Evolutionary conservation across 2,888 invertebrate species (phyloP), one percentile per base, ranked within the genome.

Genomic region (Stenurella melanura): DNA sequence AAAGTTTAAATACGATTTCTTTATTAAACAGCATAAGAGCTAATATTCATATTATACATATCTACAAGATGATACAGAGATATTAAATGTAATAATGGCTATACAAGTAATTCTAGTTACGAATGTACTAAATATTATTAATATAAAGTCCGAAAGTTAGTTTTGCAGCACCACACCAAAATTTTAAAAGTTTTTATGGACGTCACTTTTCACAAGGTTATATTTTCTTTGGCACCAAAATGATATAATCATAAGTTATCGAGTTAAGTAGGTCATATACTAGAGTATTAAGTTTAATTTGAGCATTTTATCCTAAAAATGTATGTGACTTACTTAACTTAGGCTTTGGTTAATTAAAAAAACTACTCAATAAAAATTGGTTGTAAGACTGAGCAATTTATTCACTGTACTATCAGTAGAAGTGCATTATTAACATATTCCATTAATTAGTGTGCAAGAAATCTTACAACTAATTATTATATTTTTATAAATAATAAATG

Each of bases 21-120:
- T 86, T 86, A 87, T 85, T 87, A 85, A 87, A 87, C 85, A 85
- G 85, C 85, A 81, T 86, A 84, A 83, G 81, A 82, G 81, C 83
- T 85, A 85, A 74, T 81, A 78, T 82, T 83, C 78, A 80, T 86
- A 85, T 84, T 81, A 82, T 87, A 88, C 87, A 86, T 88, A 88
- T 88, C 88, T 88, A 88, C 88, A 88, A 88, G 86, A 86, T 87
- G 86, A 86, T 88, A 87, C 86, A 87, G 85, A 84, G 83, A 86
- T 84, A 78, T 82, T 85, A 76, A 81, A 81, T 72, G 79, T 84
- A 84, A 83, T 86, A 83, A 80, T 84, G 83, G 83, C 86, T 87
- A 87, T 87, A 87, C 86, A 86, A 86, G 85, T 83, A 81, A 73
- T 71, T 81, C 81, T 85, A 85, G 78, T 81, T 80, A 78, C 69